phyloP scores from a whole-genome alignment of 2,113 vertebrate species.

The Strix uralensis region DNA sequence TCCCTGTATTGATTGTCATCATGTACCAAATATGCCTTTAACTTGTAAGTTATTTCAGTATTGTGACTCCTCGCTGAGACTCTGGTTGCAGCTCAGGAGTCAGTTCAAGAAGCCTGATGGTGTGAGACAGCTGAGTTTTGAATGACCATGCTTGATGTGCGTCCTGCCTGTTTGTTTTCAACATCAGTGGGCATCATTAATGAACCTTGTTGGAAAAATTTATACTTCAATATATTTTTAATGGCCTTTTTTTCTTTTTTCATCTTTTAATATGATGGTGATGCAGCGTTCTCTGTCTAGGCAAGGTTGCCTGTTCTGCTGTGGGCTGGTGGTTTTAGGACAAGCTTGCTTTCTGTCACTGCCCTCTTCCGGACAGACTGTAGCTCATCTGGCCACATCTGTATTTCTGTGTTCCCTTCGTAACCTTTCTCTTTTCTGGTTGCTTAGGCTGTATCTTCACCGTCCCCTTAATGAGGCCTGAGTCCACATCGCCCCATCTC shows the following conservation, averaged over 20 bases:
- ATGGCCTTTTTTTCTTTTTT: background rate
- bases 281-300: background rate
- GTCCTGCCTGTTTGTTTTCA: background rate
- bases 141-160: background rate
- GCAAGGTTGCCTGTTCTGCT: background rate
- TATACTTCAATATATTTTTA: rapidly evolving
- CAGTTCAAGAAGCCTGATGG: background rate
- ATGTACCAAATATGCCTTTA: background rate
- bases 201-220: background rate
- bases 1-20: background rate
- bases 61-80: background rate
- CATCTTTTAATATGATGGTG: background rate
- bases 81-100: background rate
- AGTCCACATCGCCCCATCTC: background rate
- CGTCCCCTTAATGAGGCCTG: background rate
- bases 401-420: background rate
- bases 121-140: background rate
- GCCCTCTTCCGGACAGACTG: background rate
- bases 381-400: background rate
- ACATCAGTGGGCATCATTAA: background rate
- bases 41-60: background rate
- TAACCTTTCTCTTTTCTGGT: background rate
- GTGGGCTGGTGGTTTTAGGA: background rate
- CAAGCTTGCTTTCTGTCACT: background rate
- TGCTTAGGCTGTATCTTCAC: background rate